Evolutionary conservation across 2,113 vertebrate species (phyloP).

Genomic region (Seriola dumerili): DNA sequence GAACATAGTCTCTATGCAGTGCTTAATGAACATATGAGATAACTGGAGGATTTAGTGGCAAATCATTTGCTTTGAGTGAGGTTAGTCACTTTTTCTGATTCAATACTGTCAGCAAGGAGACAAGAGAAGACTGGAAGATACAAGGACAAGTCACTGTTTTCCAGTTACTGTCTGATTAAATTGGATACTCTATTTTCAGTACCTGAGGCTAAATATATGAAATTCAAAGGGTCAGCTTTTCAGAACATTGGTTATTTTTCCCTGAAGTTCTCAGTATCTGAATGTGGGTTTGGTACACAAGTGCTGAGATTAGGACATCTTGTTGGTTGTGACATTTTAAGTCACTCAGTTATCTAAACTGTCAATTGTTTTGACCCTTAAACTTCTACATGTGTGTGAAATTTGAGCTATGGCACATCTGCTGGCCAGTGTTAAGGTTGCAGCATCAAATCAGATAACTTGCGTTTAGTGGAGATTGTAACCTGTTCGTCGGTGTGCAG

Average conservation of each 20-base stretch:
- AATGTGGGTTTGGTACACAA: not conserved
- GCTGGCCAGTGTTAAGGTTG: not conserved
- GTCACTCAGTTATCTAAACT: too few species aligned
- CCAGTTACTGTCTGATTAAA: not conserved
- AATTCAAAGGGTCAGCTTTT: too few species aligned
- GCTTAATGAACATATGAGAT: not conserved
- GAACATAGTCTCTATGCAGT: too few species aligned
- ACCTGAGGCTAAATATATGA: too few species aligned
- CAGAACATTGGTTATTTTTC: too few species aligned
- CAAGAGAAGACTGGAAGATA: too few species aligned
- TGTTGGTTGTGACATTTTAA: not conserved
- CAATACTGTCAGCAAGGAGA: not conserved
- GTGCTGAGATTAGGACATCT: too few species aligned
- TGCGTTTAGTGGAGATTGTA: not conserved
- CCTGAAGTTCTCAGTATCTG: not conserved
- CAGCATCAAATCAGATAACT: too few species aligned
- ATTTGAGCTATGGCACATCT: not conserved
- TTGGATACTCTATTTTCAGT: not conserved
- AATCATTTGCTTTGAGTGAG: not conserved
- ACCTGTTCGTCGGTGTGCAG: slow-evolving; percentile 67
- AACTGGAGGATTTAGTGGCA: not conserved
- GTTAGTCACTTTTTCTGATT: too few species aligned
- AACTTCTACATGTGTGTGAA: too few species aligned
- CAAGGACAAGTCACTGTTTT: not conserved
- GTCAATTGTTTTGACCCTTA: too few species aligned